Conservation (phyloP, 2,113 vertebrate genomes). For the Pterocles gutturalis region DNA sequence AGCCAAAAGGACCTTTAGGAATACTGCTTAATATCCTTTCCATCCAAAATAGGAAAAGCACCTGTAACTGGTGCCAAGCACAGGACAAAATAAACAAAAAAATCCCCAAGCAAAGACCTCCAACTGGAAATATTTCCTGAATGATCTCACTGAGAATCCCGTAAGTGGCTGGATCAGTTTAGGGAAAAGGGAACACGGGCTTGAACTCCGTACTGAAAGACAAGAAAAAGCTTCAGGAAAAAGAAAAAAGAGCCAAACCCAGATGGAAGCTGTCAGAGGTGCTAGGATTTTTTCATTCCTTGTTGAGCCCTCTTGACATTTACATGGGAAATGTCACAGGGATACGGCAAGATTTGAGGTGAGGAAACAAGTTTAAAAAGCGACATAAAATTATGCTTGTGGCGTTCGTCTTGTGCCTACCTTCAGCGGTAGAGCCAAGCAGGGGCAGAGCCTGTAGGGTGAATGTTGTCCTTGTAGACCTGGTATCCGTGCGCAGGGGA, state of each 20-base stretch:
- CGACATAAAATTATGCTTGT: neutral
- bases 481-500: rapidly evolving
- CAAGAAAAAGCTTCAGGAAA: slow-evolving; percentile 28
- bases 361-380: neutral
- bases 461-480: neutral
- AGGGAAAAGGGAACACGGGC: neutral
- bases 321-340: neutral
- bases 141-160: slow-evolving; percentile 47
- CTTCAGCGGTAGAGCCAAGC: neutral
- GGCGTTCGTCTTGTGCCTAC: neutral
- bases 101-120: slow-evolving; percentile 24
- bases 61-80: slow-evolving; percentile 62
- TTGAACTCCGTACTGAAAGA: slow-evolving; percentile 13
- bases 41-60: slow-evolving; percentile 67
- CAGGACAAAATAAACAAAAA: slow-evolving; percentile 43
- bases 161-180: slow-evolving; percentile 51
- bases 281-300: neutral
- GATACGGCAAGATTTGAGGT: neutral
- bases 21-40: slow-evolving; percentile 59
- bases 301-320: neutral
- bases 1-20: slow-evolving; percentile 54
- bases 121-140: slow-evolving; percentile 37
- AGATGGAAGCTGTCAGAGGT: slow-evolving; percentile 5
- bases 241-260: neutral
- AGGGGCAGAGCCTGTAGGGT: neutral